These are phyloP conservation scores for Pocillopora meandrina DNA, from an alignment of 92 coral and sea anemone species.

Conservation along the genomic window DNA sequence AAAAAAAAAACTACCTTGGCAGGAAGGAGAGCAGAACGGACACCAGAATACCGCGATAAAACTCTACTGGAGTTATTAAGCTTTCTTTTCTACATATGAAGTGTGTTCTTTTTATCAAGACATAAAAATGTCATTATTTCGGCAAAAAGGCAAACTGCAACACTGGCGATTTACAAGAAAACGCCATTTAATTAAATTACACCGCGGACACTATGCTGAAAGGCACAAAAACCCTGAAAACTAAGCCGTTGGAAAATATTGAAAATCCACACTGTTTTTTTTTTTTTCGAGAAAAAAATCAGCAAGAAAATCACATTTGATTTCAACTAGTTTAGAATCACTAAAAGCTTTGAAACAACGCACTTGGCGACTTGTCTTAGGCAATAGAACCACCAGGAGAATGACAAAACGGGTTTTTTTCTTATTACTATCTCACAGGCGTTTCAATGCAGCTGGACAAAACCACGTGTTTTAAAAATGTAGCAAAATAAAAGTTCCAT, in stretches of 20 bases:
- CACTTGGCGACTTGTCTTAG: not conserved
- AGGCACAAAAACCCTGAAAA: not conserved
- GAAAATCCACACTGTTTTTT: not conserved
- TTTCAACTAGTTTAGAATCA: not conserved
- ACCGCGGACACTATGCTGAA: not conserved
- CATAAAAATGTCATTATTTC: conserved; percentile 34
- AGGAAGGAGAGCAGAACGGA: not conserved
- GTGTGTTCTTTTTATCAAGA: conserved; percentile 12
- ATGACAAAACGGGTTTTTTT: not conserved
- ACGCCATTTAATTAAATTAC: conserved; percentile 24
- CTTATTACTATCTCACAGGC: conserved; percentile 28
- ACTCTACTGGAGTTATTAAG: conserved; percentile 15
- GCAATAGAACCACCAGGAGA: conserved; percentile 34
- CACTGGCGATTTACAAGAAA: conserved; percentile 13
- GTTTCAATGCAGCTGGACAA: conserved; percentile 40
- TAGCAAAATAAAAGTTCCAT: conserved; percentile 33
- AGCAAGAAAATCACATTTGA: not conserved
- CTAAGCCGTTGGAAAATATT: not conserved
- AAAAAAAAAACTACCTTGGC: too few species aligned
- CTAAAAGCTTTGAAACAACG: not conserved
- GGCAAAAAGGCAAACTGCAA: conserved; percentile 35
- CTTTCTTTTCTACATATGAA: conserved; percentile 10
- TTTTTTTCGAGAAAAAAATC: not conserved
- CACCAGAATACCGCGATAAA: not conserved
- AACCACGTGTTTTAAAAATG: conserved; percentile 45